Evolutionary conservation across 53 echinoderm and acorn worm genomes (phyloP), one percentile per base, ranked within the genome.

Genomic region (Arbacia lixula): DNA sequence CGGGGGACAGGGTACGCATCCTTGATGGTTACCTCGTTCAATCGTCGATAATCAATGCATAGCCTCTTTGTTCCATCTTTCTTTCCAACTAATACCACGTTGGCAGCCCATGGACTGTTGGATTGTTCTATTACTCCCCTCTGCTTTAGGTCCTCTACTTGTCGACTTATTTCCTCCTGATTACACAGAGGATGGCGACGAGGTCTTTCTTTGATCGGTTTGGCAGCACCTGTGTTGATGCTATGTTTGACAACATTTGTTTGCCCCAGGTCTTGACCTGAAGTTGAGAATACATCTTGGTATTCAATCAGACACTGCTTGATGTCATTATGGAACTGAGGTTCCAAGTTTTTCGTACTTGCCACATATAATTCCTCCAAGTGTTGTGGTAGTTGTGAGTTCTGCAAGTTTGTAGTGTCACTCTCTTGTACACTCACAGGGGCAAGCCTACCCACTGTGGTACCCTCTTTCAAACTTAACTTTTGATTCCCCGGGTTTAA

Each of bases 1-100:
- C n/a, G n/a, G n/a, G n/a, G n/a, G n/a, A n/a, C n/a, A n/a, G n/a
- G n/a, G n/a, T n/a, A n/a, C n/a, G n/a, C n/a, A n/a, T n/a, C n/a
- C n/a, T n/a, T n/a, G n/a, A n/a, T n/a, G n/a, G n/a, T 76, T 26
- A 58, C 87, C 12, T 19, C 33, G 32, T 87, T 87, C 12, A 87
- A 35, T 41, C 36, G 37, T 25, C 66, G 71, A 32, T 87, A 87
- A 37, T 66, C 78, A 1, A 87, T 72, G 53, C 87, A 87, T 52
- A 79, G 35, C 19, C 37, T 17, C 52, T 77, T n/a, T n/a, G n/a
- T n/a, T n/a, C n/a, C n/a, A n/a, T 65, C 79, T 28, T 79, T 87
- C 43, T 81, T 87, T 3, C 24, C 29, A 2, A 85, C 72, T 12
- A 77, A 52, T 5, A 86, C 86, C 10, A 75, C 34, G n/a, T 61